Percentiles rank a stretch among this genome's conserved stretches.
Evolutionary conservation across 2,113 vertebrate species (phyloP).

Genomic region (Nesoenas mayeri): DNA sequence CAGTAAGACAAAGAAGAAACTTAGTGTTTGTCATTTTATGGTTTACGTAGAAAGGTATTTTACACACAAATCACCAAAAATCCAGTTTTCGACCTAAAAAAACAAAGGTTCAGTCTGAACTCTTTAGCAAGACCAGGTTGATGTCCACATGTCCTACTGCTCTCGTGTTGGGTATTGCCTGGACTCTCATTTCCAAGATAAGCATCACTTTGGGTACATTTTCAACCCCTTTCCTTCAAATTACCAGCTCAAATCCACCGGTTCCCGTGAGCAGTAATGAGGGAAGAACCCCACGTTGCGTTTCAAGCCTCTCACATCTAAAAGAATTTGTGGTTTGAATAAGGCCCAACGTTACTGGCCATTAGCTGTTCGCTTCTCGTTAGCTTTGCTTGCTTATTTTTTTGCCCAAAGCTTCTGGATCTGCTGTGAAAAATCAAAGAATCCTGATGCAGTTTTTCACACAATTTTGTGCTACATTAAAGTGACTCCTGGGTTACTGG

Average conservation of each 20-base stretch:
- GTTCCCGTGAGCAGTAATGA: neutral
- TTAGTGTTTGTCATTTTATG: too few species aligned
- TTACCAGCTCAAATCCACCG: neutral
- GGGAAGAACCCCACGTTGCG: neutral
- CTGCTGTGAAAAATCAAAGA: conserved; percentile 3
- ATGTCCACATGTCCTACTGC: fast-evolving
- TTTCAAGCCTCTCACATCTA: neutral
- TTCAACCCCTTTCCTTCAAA: neutral
- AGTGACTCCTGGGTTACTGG: neutral
- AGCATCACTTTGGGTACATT: neutral
- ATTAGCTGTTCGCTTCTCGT: neutral
- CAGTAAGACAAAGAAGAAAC: neutral
- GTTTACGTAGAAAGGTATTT: neutral
- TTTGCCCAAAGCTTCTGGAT: neutral
- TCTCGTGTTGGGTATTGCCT: neutral
- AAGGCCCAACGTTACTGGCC: neutral
- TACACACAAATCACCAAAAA: neutral
- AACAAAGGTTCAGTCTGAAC: neutral
- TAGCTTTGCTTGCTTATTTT: neutral
- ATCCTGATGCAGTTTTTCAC: conserved; percentile 8
- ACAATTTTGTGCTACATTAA: neutral
- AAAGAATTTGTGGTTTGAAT: neutral
- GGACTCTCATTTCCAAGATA: neutral
- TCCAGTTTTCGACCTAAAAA: neutral
- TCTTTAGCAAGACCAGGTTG: neutral